Evolutionary conservation across 2,888 invertebrate genomes (phyloP), one percentile per base, ranked within the genome.

Genomic region (Theretra japonica): DNA sequence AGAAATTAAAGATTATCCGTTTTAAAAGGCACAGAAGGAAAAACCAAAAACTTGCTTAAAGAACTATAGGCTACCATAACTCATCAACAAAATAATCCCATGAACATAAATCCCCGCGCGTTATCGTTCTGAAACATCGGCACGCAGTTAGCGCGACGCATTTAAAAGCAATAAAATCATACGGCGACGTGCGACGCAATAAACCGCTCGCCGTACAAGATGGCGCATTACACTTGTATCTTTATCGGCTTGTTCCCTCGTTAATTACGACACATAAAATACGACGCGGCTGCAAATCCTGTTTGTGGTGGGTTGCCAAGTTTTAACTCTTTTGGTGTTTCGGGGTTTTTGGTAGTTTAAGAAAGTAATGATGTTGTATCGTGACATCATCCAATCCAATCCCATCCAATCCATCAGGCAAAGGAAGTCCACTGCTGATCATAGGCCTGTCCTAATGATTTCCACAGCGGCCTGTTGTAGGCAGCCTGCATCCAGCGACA

Each of bases 201-300:
- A 73, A 75, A 77, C 58, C 74, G 74, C 71, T 73, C 70, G 53
- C 19, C 71, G 75, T 73, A 75, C 73, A 75, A 77, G 75, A 73
- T 74, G 70, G 72, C 70, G 69, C 71, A 73, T 75, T 73, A 72
- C 74, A 73, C 75, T 73, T 71, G 62, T 60, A 76, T 76, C 79
- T 79, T 76, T 75, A 79, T 73, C 70, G 74, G 69, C 76, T 73
- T 72, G 74, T 73, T 72, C 74, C 72, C 74, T 76, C 71, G 76
- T 77, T 79, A 77, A 79, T 79, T 77, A 76, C 74, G 71, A 72
- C 70, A 73, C 74, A 76, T 79, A 77, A 77, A 79, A 75, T 76
- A 75, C 74, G 72, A 62, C 73, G 73, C 73, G 74, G 74, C 76
- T 75, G 75, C 74, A 72, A 68, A 48, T 48, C 70, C 72, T 71